phyloP scores from a whole-genome alignment of 2,888 invertebrate species.

The Phrixothrix hirtus region DNA sequence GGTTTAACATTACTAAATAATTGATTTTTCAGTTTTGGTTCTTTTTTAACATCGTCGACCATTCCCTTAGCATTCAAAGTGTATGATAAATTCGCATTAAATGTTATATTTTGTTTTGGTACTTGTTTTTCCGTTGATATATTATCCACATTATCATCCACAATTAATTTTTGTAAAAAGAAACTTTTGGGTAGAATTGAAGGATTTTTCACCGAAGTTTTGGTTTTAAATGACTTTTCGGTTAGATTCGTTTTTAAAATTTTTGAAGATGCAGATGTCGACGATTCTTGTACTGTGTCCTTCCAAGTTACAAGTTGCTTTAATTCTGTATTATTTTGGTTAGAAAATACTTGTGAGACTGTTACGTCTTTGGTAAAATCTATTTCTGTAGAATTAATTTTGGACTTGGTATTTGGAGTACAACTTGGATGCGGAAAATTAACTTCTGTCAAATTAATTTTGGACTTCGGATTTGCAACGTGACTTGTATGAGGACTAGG shows the following conservation, averaged over 20 bases:
- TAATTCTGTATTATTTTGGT: constrained; percentile 8
- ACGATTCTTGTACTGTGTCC: constrained; percentile 32
- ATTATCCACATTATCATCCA: not conserved
- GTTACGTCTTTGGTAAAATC: constrained; percentile 45
- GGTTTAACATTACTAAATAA: not conserved
- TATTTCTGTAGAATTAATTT: constrained; percentile 51
- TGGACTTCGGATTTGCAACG: constrained; percentile 39
- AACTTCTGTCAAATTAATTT: constrained; percentile 51
- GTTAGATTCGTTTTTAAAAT: too few species aligned
- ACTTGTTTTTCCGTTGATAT: not conserved
- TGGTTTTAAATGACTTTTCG: too few species aligned
- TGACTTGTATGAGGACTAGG: constrained; percentile 39
- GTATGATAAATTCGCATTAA: not conserved
- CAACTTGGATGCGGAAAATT: constrained; percentile 46
- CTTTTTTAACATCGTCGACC: not conserved
- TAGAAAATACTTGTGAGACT: constrained; percentile 42
- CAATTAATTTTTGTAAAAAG: not conserved
- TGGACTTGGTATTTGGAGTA: constrained; percentile 39
- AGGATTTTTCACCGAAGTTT: not conserved
- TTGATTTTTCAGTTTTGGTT: not conserved
- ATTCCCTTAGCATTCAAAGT: not conserved
- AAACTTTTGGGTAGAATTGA: not conserved
- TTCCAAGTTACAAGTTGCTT: constrained; percentile 47
- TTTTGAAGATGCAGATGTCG: too few species aligned
- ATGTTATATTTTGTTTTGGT: not conserved